A percentile compares a stretch with the other conserved stretches of the same genome.
Evolutionary conservation across 2,888 invertebrate genomes (phyloP).

Genomic region (Galeopsomyia nigrocyanea): DNA sequence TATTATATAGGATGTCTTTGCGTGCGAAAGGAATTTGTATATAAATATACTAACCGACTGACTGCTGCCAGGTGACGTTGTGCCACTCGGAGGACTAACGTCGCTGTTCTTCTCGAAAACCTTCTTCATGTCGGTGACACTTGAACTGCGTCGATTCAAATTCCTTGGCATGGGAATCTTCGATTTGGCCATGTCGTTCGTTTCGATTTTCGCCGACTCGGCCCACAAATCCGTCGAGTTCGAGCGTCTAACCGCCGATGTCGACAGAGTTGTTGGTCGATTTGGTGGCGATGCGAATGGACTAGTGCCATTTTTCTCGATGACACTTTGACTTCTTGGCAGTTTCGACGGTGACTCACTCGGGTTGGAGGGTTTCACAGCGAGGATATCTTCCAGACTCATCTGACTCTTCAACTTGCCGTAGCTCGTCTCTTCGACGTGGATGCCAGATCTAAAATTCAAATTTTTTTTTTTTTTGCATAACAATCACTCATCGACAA

Average conservation of each 20-base stretch:
- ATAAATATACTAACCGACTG: constrained; percentile 28
- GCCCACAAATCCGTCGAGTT: constrained; percentile 52
- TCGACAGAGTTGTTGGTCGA: background rate
- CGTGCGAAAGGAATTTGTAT: background rate
- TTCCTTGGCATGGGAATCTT: constrained; percentile 60
- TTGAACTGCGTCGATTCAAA: constrained; percentile 64
- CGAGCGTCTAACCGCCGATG: constrained; percentile 15
- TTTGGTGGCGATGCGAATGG: background rate
- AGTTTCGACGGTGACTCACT: constrained; percentile 39
- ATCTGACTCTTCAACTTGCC: constrained; percentile 60
- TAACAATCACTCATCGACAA: background rate
- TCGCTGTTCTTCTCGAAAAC: constrained; percentile 72
- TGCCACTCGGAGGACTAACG: constrained; percentile 20
- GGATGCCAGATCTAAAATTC: constrained; percentile 59
- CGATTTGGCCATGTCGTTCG: constrained; percentile 44
- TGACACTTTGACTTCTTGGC: constrained; percentile 47
- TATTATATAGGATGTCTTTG: no score
- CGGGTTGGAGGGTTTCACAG: constrained; percentile 47
- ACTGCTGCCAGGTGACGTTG: constrained; percentile 18
- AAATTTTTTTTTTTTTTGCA: background rate
- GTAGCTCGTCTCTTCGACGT: constrained; percentile 59
- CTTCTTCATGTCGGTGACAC: constrained; percentile 74
- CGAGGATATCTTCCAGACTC: constrained; percentile 63
- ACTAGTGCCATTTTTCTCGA: background rate
- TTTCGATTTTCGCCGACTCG: constrained; percentile 57